Conservation (phyloP, 2,113 vertebrate species). For the Pedetes capensis region DNA sequence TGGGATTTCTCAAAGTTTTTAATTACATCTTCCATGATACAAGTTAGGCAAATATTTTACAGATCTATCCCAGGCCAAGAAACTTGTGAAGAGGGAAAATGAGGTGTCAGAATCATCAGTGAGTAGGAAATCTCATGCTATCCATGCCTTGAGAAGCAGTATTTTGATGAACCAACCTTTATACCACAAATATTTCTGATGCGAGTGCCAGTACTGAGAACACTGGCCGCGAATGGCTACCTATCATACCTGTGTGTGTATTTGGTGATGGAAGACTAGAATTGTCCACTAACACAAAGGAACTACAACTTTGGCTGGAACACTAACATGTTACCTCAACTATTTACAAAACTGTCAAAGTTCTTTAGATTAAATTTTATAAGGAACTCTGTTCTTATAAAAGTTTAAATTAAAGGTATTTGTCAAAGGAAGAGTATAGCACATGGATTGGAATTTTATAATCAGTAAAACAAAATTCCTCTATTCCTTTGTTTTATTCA, state of each 20-base stretch:
- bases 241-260: neutral
- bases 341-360: neutral
- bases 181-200: neutral
- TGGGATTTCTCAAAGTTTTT: neutral
- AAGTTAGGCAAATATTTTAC: neutral
- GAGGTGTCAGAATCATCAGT: neutral
- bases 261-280: neutral
- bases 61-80: neutral
- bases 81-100: neutral
- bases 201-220: neutral
- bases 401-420: neutral
- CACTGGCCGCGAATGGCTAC: neutral
- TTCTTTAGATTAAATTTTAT: conserved; percentile 32
- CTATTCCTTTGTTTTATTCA: neutral
- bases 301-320: neutral
- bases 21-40: neutral
- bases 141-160: neutral
- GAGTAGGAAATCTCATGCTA: neutral
- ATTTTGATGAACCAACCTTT: neutral
- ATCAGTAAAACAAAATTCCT: neutral
- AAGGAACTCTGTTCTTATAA: conserved; percentile 31
- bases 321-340: neutral
- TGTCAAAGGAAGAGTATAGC: neutral
- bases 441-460: neutral
- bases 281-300: neutral